These are phyloP conservation scores for Strix aluco DNA, from an alignment of 2,113 vertebrate genomes.

Conservation along the genomic window DNA sequence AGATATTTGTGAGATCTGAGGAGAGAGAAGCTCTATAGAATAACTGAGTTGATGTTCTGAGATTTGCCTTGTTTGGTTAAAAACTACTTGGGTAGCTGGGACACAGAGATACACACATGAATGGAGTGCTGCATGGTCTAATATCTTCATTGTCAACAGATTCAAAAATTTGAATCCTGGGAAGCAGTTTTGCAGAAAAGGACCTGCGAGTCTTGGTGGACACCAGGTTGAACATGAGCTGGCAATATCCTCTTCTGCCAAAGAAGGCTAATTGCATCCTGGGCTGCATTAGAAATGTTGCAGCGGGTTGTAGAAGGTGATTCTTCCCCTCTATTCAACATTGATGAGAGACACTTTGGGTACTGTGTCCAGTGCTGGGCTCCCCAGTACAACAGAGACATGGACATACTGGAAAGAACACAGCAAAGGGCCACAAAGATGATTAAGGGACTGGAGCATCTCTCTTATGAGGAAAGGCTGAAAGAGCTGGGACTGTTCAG, in stretches of 20 bases:
- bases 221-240: not conserved
- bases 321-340: not conserved
- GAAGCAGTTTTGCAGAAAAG: not conserved
- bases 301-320: not conserved
- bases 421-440: not conserved
- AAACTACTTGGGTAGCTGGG: not conserved
- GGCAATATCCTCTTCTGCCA: not conserved
- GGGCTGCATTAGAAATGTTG: not conserved
- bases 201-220: not conserved
- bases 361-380: not conserved
- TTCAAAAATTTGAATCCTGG: not conserved
- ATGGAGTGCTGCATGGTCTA: not conserved
- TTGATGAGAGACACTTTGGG: not conserved
- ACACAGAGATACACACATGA: not conserved
- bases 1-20: not conserved
- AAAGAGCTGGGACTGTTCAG: not conserved
- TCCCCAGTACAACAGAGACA: not conserved
- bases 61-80: not conserved
- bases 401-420: not conserved
- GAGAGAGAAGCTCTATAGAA: not conserved
- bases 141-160: not conserved
- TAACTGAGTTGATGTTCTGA: not conserved
- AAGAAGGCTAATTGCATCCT: not conserved
- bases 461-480: not conserved
- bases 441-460: not conserved